These are phyloP conservation scores for Ichneumoninae sp. DNA, from an alignment of 2,888 invertebrate species.

Conservation along the genomic window DNA sequence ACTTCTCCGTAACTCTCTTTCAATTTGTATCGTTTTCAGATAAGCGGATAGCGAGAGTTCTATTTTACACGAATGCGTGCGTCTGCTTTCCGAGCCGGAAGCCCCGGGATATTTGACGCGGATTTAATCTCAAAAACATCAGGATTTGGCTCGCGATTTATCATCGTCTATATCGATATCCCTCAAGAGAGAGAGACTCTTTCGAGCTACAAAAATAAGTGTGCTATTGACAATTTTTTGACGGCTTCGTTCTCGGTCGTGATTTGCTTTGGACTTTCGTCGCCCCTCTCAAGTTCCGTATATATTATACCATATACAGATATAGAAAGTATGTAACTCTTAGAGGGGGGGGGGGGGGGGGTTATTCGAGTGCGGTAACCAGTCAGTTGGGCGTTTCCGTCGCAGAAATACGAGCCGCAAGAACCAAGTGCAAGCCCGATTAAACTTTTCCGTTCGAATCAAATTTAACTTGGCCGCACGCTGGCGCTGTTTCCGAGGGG, in stretches of 20 bases:
- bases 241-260: not conserved
- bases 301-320: not conserved
- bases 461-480: conserved; percentile 80
- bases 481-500: conserved; percentile 42
- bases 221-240: not conserved
- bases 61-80: conserved; percentile 15
- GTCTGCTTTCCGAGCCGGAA: conserved; percentile 9
- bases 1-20: conserved; percentile 39
- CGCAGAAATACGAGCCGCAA: conserved; percentile 50
- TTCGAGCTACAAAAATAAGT: not conserved
- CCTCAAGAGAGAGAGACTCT: not conserved
- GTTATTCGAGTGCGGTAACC: conserved; percentile 40
- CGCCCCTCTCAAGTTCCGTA: not conserved
- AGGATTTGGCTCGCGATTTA: not conserved
- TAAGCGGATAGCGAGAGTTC: conserved; percentile 43
- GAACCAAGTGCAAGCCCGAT: conserved; percentile 76
- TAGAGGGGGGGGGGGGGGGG: not conserved
- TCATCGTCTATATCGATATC: not conserved
- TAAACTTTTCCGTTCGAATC: conserved; percentile 81
- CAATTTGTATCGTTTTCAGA: conserved; percentile 54
- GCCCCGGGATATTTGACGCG: not conserved
- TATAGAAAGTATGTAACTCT: not conserved
- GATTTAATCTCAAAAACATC: not conserved
- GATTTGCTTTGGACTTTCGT: not conserved
- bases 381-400: conserved; percentile 41